Base-by-base conservation (phyloP, 2,888 invertebrate species). In the Hyposoter didymator region DNA sequence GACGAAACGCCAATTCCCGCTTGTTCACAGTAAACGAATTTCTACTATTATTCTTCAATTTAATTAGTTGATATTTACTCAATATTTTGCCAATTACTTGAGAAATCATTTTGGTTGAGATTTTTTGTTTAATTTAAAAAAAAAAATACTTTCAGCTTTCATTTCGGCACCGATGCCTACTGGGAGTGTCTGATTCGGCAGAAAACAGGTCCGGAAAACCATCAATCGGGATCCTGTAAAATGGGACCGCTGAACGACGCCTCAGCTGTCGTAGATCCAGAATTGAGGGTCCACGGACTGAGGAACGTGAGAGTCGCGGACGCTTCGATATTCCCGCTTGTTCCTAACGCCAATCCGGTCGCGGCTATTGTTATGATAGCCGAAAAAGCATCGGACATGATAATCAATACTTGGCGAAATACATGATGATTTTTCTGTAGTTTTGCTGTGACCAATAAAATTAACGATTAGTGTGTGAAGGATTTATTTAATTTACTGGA, bases 361-460 rank as follows among this genome's bases (percentile, higher is more conserved):
- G 96, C 96, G 0, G 96, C 96, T 4, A 95, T 96, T 0, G 95
- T 96, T 59, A 96, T 97, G 96, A 95, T 97, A 45, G 97, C 96
- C 0, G 97, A 97, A 93, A 97, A 96, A 89, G 96, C 95, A 3
- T 95, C 96, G 0, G 96, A 96, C 91, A 94, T 96, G 92, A 95
- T 96, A 74, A 95, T 95, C 87, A 90, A 91, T 52, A 93, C 94
- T 74, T 96, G 96, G 96, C 64, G 39, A 5, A 78, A 76, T 59
- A 67, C 86, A 69, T 83, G 76, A 78, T n/a, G 0, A 72, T 12
- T n/a, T 5, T 32, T 55, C 2, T 47, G 12, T 22, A 35, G 45
- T 70, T 47, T 59, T n/a, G 45, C 35, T 10, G 8, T 2, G 14
- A 59, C 47, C 12, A 78, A 70, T 70, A 78, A 59, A 78, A 32